A percentile compares a stretch with the other conserved stretches of the same genome.
These are phyloP conservation scores for Cerastis leucographa DNA, from an alignment of 2,888 invertebrate genomes.

Conservation along the genomic window DNA sequence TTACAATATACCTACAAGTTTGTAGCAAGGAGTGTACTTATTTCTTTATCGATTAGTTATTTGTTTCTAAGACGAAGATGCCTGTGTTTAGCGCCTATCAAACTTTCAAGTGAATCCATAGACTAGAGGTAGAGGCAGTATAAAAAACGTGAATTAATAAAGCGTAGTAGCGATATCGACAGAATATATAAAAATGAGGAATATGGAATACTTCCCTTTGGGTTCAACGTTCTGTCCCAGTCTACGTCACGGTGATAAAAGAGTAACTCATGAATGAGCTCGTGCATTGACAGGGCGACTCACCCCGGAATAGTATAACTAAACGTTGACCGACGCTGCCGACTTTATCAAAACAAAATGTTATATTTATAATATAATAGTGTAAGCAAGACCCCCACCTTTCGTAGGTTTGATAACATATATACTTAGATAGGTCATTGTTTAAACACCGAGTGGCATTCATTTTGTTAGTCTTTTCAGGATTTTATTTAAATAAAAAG, in stretches of 20 bases:
- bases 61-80: not conserved
- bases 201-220: slow-evolving; percentile 87
- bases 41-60: not conserved
- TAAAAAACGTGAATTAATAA: slow-evolving; percentile 2
- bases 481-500: too few relatives aligned
- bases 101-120: not conserved
- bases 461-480: not conserved
- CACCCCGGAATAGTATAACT: slow-evolving; percentile 80
- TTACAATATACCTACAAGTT: too few relatives aligned
- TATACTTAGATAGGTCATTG: not conserved
- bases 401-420: slow-evolving; percentile 4
- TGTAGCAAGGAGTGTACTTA: not conserved
- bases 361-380: slow-evolving; percentile 45
- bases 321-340: slow-evolving; percentile 64
- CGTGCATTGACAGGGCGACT: slow-evolving; percentile 86
- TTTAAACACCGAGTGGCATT: not conserved
- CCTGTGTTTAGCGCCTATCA: not conserved
- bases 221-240: slow-evolving; percentile 86
- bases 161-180: slow-evolving; percentile 72
- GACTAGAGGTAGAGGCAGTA: not conserved
- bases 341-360: slow-evolving; percentile 64
- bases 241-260: slow-evolving; percentile 87
- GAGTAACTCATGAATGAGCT: slow-evolving; percentile 84
- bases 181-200: slow-evolving; percentile 82
- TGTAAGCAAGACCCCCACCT: slow-evolving; percentile 28